Conservation (phyloP, 1,140 invertebrate species). For the Monomorium pharaonis region DNA sequence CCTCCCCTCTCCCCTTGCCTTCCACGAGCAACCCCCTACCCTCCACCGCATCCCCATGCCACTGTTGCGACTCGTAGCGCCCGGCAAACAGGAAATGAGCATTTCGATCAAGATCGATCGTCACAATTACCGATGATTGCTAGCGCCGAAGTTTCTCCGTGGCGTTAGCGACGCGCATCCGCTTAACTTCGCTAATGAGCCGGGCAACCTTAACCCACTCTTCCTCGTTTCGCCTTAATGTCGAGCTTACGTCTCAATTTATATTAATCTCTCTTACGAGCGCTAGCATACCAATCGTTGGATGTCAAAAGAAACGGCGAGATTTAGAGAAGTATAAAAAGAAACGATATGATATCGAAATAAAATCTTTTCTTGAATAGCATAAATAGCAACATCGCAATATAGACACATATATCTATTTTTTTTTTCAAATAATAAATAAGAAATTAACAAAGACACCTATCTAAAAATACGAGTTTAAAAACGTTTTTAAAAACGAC, state of each 20-base stretch:
- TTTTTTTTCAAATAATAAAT: neutral
- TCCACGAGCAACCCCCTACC: constrained; percentile 24
- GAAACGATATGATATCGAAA: too few species aligned
- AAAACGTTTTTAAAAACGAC: neutral
- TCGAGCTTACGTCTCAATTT: constrained; percentile 65
- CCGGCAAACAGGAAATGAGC: constrained; percentile 83
- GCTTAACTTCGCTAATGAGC: constrained; percentile 72
- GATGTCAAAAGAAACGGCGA: neutral
- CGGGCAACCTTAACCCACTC: constrained; percentile 74
- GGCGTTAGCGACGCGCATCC: constrained; percentile 57
- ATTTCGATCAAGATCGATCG: constrained; percentile 85
- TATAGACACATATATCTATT: neutral
- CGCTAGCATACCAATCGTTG: neutral
- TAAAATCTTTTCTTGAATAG: neutral
- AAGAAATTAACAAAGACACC: neutral
- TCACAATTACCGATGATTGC: constrained; percentile 82
- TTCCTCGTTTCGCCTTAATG: constrained; percentile 46
- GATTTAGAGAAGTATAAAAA: neutral
- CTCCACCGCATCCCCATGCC: constrained; percentile 64
- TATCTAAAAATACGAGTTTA: neutral
- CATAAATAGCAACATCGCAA: neutral
- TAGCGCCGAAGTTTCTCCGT: constrained; percentile 54
- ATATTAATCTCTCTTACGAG: constrained; percentile 19
- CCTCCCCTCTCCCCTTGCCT: constrained; percentile 13
- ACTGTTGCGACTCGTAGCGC: constrained; percentile 68